phyloP scores from a whole-genome alignment of 2,888 invertebrate species.

The Podotricha telesiphe region DNA sequence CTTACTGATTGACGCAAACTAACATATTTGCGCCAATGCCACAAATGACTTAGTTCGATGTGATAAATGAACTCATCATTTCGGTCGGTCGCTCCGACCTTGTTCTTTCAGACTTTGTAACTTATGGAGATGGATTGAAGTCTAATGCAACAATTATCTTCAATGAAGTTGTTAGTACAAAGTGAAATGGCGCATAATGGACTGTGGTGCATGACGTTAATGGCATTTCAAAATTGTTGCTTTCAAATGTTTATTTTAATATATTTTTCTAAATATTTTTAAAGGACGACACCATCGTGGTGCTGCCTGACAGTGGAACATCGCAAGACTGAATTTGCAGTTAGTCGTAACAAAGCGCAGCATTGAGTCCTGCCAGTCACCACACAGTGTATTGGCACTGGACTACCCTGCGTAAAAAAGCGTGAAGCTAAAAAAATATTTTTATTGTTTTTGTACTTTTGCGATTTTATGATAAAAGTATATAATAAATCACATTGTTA shows the following conservation, averaged over 20 bases:
- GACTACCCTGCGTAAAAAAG: too few species aligned
- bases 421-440: too few species aligned
- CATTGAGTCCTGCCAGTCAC: too few species aligned
- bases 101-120: slow-evolving; percentile 38
- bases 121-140: slow-evolving; percentile 32
- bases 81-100: slow-evolving; percentile 32
- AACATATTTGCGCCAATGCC: slow-evolving; percentile 37
- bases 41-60: slow-evolving; percentile 40
- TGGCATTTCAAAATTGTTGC: slow-evolving; percentile 1
- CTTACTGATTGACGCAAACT: slow-evolving; percentile 37
- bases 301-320: too few species aligned
- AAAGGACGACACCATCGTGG: too few species aligned
- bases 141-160: slow-evolving; percentile 11
- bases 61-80: slow-evolving; percentile 42
- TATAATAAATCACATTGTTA: too few species aligned
- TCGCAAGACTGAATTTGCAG: too few species aligned
- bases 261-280: not conserved
- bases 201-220: not conserved
- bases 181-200: slow-evolving; percentile 12
- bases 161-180: slow-evolving; percentile 18
- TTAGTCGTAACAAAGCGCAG: too few species aligned
- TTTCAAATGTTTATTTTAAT: not conserved
- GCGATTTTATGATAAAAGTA: not conserved
- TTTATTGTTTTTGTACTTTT: not conserved
- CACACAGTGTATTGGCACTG: too few species aligned